Conservation (phyloP, 2,113 vertebrate species). For the Nycticorax nycticorax region DNA sequence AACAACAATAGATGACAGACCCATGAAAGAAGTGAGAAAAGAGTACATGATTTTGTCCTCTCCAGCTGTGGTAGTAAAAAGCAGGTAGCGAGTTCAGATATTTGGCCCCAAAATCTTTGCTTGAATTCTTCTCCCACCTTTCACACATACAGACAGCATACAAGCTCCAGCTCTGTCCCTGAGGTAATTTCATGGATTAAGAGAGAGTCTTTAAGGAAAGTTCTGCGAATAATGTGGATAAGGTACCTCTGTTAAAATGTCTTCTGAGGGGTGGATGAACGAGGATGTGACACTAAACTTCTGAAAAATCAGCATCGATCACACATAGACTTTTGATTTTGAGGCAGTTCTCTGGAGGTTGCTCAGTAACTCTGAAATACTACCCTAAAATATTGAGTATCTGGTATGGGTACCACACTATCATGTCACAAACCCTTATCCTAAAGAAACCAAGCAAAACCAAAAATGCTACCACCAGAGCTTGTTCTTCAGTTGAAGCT, state of each 20-base stretch:
- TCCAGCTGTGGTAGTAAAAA: not conserved
- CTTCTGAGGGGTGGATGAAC: not conserved
- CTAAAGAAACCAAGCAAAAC: not conserved
- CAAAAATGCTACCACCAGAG: not conserved
- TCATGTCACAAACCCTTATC: not conserved
- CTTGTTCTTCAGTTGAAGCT: not conserved
- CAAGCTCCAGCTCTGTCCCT: not conserved
- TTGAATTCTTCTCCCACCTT: not conserved
- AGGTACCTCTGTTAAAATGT: not conserved
- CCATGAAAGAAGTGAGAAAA: constrained; percentile 12
- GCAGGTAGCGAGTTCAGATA: not conserved
- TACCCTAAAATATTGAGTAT: not conserved
- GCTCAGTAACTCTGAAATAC: not conserved
- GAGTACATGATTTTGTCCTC: not conserved
- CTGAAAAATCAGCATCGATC: not conserved
- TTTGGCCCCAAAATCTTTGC: not conserved
- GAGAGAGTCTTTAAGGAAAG: not conserved
- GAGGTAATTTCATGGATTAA: not conserved
- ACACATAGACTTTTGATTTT: not conserved
- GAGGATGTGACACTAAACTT: not conserved
- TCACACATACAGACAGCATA: not conserved
- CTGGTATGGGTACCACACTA: not conserved
- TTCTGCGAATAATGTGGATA: not conserved
- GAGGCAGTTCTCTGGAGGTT: not conserved
- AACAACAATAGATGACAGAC: constrained; percentile 30